Base-by-base conservation (phyloP, 2,113 vertebrate species). In the Python bivittatus region DNA sequence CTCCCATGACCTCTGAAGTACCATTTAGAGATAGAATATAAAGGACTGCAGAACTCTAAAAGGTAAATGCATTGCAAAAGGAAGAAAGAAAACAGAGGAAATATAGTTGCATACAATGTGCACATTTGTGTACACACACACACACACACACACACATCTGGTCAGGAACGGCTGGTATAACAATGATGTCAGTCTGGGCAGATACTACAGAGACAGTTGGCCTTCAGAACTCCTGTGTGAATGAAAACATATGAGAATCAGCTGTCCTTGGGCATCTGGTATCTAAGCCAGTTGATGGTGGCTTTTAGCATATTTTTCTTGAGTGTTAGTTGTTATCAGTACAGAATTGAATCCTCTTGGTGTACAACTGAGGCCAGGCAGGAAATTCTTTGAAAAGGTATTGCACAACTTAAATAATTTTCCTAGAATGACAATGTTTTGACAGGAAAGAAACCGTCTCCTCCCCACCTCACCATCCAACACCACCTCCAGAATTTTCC, bases 351-450 rank as follows among this genome's bases (percentile, higher is more conserved):
- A 83, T 84, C 27, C 68, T 92, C 27, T 83, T 22, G 20, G 56
- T 58, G 22, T 7, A 38, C 57, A 84, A 52, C 42, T 84, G 17
- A 61, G 10, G 23, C 79, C 79, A 89, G 17, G 29, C 64, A 48
- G 64, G 86, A 61, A 92, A 89, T 89, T 92, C 86, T 57, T 88
- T 44, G 20, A 9, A 92, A 88, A 42, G n/a, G 23, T 83, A 88
- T 61, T 92, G 44, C 57, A 89, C n/a, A 92, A 89, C 15, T 54
- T 22, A 89, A 88, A 92, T 61, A 64, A 42, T 83, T 92, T 89
- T 92, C 53, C 57, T 54, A 54, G 91, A 57, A 61, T 27, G 20
- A 89, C 88, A 85, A 27, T 89, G 27, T 92, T 92, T 89, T 85
- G 56, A 84, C 91, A 89, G 44, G 48, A 84, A 85, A 54, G 4